These are phyloP conservation scores for Poecilia picta DNA, from an alignment of 2,797 vertebrate genomes.

Conservation along the genomic window DNA sequence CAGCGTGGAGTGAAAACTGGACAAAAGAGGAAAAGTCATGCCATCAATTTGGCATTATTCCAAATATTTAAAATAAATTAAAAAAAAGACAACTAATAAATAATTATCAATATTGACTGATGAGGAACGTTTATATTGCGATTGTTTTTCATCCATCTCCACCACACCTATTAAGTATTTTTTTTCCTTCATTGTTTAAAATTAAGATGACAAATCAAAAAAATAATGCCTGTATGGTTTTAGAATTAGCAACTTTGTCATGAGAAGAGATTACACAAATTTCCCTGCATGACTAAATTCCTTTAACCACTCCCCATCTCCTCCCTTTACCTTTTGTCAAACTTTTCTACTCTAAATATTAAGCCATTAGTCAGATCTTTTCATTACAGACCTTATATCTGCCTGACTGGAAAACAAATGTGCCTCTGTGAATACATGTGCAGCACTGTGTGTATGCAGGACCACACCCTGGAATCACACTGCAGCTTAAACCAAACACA, in stretches of 20 bases:
- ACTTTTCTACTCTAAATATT: slow-evolving; percentile 14
- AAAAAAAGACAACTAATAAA: too few relatives aligned
- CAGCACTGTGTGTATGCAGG: slow-evolving; percentile 48
- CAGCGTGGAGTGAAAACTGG: too few relatives aligned
- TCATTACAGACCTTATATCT: slow-evolving; percentile 26
- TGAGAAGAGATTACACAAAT: not conserved
- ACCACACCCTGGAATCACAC: slow-evolving; percentile 68
- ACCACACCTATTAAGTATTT: too few relatives aligned
- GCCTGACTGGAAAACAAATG: slow-evolving; percentile 51
- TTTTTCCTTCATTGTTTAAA: not conserved
- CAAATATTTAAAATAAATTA: too few relatives aligned
- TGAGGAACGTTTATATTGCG: too few relatives aligned
- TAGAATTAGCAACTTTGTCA: not conserved
- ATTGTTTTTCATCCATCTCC: too few relatives aligned
- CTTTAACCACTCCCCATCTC: not conserved
- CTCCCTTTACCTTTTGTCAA: slow-evolving; percentile 8
- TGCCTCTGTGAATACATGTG: slow-evolving; percentile 52
- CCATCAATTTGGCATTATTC: too few relatives aligned
- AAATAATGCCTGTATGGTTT: not conserved
- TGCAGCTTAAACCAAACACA: slow-evolving; percentile 49
- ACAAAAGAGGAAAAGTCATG: too few relatives aligned
- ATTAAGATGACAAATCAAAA: not conserved
- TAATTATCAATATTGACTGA: too few relatives aligned
- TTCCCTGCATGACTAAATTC: slow-evolving; percentile 16
- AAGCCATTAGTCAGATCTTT: slow-evolving; percentile 51